Base-by-base conservation (phyloP, 2,113 vertebrate genomes). In the Colossoma macropomum region DNA sequence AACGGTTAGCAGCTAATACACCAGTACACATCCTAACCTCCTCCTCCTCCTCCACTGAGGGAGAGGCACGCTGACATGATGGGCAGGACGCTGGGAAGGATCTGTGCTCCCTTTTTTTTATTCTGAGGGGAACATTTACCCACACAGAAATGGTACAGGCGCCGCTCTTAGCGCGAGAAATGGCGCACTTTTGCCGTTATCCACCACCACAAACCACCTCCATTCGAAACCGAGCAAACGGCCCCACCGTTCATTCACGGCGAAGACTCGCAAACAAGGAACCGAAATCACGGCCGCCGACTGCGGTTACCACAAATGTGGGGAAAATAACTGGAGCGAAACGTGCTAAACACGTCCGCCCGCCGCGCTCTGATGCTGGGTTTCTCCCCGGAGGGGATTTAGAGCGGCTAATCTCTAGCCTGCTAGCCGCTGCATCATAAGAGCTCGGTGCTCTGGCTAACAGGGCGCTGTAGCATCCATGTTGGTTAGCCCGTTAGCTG, bases 401-500 rank as follows among this genome's bases (percentile, higher is more conserved):
- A 32, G 8, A 76, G 65, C 11, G n/a, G 68, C 70, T 75, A 79
- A 86, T 84, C 75, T 84, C 68, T 84, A 77, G 75, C 23, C 76
- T 74, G 77, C 45, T 72, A 54, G 69, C 77, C 71, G 75, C 56
- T 50, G 74, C 81, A 89, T 80, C 72, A 77, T 62, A 82, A 16
- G 48, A 19, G 41, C 41, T 45, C 41, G 41, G 41, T 11, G 41
- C 41, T 8, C 41, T 45, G 41, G 38, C 75, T 83, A 81, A 71
- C 81, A 63, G 60, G 38, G 77, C 77, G 28, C 69, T 75, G 27
- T 52, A 86, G 65, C 87, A 87, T 88, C 89, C 87, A 90, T 90
- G 74, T 88, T 90, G 80, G 84, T 80, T 83, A 82, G 81, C 87
- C 70, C 86, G 81, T 86, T 87, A 85, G 84, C 82, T 34, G 56